phyloP scores from a whole-genome alignment of 2,113 vertebrate species.

The Eulacestoma nigropectus region DNA sequence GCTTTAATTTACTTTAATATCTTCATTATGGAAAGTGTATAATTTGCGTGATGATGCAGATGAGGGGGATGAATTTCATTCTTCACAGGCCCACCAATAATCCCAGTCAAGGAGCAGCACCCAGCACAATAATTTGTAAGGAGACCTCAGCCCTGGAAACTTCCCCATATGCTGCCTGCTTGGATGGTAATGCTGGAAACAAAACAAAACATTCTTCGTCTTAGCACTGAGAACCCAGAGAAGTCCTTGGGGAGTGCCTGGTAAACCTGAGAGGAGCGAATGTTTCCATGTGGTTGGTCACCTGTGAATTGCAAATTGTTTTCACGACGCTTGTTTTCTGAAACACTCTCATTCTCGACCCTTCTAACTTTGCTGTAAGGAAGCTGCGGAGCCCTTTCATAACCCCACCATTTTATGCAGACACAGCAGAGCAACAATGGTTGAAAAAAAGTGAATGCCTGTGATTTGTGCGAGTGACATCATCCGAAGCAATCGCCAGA shows the following conservation, averaged over 20 bases:
- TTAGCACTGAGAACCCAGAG: background rate
- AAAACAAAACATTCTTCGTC: background rate
- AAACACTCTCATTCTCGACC: background rate
- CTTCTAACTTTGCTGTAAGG: background rate
- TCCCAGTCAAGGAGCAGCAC: background rate
- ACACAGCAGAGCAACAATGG: background rate
- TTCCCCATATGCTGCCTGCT: fast-evolving
- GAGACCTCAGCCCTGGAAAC: background rate
- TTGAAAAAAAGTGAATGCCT: background rate
- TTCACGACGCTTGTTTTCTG: background rate
- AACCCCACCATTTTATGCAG: background rate
- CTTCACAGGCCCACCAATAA: background rate
- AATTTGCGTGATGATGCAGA: background rate
- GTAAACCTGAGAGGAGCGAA: background rate
- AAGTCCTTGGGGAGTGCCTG: background rate
- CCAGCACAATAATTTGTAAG: background rate
- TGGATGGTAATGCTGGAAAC: background rate
- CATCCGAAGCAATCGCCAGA: background rate
- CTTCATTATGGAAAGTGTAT: background rate
- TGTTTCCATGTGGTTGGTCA: background rate
- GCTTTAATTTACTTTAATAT: background rate
- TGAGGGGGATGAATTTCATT: background rate
- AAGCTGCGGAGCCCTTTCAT: background rate
- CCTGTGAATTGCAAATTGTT: background rate
- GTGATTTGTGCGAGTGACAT: background rate